These are phyloP conservation scores for Bubo bubo DNA, from an alignment of 2,113 vertebrate species.

Conservation along the genomic window DNA sequence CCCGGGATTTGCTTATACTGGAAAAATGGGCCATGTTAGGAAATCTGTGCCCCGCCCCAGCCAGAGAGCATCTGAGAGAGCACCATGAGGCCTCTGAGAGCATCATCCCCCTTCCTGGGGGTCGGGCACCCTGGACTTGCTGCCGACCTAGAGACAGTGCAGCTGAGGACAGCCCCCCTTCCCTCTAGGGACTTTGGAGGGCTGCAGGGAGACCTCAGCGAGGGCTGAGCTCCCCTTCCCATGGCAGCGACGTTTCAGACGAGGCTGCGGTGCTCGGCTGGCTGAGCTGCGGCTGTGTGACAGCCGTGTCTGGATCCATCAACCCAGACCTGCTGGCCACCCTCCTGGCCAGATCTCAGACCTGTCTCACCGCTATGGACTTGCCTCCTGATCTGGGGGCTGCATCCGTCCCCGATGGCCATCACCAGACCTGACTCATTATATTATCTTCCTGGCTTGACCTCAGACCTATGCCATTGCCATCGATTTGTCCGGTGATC, in stretches of 20 bases:
- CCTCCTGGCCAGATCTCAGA: not conserved
- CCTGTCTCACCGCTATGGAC: not conserved
- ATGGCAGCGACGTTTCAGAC: not conserved
- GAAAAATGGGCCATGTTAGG: not conserved
- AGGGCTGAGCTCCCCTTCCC: not conserved
- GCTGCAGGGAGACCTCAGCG: accelerated
- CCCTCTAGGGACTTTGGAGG: not conserved
- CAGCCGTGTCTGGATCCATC: not conserved
- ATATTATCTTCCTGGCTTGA: accelerated
- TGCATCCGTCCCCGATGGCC: not conserved
- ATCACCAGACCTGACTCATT: not conserved
- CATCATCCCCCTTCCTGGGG: not conserved
- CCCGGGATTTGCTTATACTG: not conserved
- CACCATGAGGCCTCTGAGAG: not conserved
- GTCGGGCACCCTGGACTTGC: not conserved
- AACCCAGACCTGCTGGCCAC: accelerated
- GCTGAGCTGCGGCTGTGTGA: not conserved
- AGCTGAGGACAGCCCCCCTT: not conserved
- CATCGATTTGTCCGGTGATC: not conserved
- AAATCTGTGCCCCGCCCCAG: not conserved
- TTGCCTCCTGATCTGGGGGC: not conserved
- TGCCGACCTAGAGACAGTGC: not conserved
- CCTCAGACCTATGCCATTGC: not conserved
- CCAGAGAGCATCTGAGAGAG: not conserved
- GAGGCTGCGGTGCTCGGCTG: not conserved